These are phyloP conservation scores for Chorisops tibialis DNA, from an alignment of 2,888 invertebrate genomes.

Conservation along the genomic window DNA sequence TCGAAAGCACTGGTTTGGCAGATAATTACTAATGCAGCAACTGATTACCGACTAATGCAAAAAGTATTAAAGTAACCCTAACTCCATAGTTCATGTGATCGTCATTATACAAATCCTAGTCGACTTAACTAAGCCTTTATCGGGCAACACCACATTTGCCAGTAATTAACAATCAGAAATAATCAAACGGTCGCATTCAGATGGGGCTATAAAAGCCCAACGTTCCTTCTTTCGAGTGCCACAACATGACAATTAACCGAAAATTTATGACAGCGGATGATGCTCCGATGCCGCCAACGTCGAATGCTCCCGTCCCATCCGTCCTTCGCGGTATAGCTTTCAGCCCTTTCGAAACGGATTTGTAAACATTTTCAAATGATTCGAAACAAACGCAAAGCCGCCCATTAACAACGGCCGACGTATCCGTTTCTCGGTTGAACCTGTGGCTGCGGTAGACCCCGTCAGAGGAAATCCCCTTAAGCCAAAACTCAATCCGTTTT, in stretches of 20 bases:
- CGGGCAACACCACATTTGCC: too few relatives aligned
- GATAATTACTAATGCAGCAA: too few relatives aligned
- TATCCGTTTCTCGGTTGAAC: not conserved
- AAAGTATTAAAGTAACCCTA: too few relatives aligned
- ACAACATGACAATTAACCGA: conserved; percentile 30
- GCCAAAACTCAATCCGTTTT: conserved; percentile 17
- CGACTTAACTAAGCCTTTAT: too few relatives aligned
- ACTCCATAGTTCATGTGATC: too few relatives aligned
- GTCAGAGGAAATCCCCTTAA: conserved; percentile 17
- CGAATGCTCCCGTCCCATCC: too few relatives aligned
- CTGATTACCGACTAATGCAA: too few relatives aligned
- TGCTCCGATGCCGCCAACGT: not conserved
- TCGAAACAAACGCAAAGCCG: not conserved
- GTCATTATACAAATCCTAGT: too few relatives aligned
- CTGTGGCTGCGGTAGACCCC: conserved; percentile 11
- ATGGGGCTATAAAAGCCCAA: not conserved
- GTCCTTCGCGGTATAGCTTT: not conserved
- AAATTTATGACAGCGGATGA: conserved; percentile 29
- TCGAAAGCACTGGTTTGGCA: too few relatives aligned
- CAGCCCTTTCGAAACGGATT: conserved; percentile 17
- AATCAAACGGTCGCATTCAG: not conserved
- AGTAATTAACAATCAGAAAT: too few relatives aligned
- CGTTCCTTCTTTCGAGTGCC: conserved; percentile 16
- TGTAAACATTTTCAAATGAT: conserved; percentile 19
- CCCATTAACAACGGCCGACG: conserved; percentile 8